These are phyloP conservation scores for Pyrgilauda ruficollis DNA, from an alignment of 2,113 vertebrate species.

Conservation along the genomic window DNA sequence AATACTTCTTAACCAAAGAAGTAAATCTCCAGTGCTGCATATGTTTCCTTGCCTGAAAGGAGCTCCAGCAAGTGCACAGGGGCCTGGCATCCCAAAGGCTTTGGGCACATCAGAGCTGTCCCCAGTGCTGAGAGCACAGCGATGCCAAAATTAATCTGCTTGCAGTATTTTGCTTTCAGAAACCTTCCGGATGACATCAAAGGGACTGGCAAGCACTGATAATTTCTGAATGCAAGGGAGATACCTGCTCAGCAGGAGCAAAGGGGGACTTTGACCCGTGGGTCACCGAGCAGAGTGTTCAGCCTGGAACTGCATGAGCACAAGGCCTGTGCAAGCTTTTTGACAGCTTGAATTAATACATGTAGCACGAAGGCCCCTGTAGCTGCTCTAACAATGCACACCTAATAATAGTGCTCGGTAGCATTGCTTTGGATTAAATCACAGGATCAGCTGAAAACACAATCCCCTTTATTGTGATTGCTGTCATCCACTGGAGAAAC, in stretches of 20 bases:
- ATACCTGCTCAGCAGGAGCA: neutral
- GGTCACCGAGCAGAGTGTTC: neutral
- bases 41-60: neutral
- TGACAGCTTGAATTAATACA: neutral
- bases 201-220: neutral
- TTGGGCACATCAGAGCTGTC: neutral
- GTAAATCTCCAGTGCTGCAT: neutral
- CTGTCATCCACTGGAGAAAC: constrained; percentile 20
- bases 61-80: neutral
- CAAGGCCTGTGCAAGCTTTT: neutral
- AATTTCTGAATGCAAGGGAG: neutral
- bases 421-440: constrained; percentile 10
- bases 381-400: neutral
- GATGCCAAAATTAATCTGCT: neutral
- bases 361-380: neutral
- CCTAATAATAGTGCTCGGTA: neutral
- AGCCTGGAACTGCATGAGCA: neutral
- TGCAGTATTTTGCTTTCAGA: neutral
- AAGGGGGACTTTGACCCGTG: neutral
- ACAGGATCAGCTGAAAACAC: constrained; percentile 24
- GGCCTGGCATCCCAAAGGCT: neutral
- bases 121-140: neutral
- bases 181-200: neutral
- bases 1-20: neutral
- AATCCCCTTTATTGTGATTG: constrained; percentile 13